These are phyloP conservation scores for Cladopsammia gracilis DNA, from an alignment of 64 coral and sea anemone species.

Conservation along the genomic window DNA sequence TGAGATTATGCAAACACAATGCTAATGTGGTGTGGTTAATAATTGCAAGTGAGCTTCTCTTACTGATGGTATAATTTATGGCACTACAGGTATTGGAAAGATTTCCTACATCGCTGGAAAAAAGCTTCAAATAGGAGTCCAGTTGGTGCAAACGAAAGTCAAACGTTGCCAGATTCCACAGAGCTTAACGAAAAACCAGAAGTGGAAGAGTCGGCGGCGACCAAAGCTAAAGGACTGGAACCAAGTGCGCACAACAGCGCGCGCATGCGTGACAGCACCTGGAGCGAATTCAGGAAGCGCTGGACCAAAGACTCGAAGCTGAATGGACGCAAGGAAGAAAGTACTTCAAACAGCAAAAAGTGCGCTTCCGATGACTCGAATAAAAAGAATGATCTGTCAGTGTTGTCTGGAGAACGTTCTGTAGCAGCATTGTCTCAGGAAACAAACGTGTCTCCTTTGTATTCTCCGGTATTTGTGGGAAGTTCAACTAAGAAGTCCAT, in stretches of 20 bases:
- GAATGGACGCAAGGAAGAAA: neutral
- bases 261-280: neutral
- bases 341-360: neutral
- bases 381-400: neutral
- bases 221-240: neutral
- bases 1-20: too few species aligned
- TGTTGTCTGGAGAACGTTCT: neutral
- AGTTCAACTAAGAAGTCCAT: neutral
- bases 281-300: conserved; percentile 7
- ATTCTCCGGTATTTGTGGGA: neutral
- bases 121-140: neutral
- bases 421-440: neutral
- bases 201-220: neutral
- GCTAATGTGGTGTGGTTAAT: too few species aligned
- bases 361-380: neutral
- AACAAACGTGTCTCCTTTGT: neutral
- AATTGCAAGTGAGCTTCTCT: too few species aligned
- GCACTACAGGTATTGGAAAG: conserved; percentile 13
- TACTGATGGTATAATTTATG: neutral
- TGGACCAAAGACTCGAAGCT: conserved; percentile 4
- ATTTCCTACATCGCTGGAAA: conserved; percentile 30
- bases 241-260: neutral
- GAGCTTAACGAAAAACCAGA: neutral
- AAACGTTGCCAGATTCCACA: neutral
- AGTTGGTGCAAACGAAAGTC: neutral